Percentiles rank a stretch among this genome's conserved stretches.
phyloP scores from a whole-genome alignment of 1,140 invertebrate genomes.

The Monomorium pharaonis region DNA sequence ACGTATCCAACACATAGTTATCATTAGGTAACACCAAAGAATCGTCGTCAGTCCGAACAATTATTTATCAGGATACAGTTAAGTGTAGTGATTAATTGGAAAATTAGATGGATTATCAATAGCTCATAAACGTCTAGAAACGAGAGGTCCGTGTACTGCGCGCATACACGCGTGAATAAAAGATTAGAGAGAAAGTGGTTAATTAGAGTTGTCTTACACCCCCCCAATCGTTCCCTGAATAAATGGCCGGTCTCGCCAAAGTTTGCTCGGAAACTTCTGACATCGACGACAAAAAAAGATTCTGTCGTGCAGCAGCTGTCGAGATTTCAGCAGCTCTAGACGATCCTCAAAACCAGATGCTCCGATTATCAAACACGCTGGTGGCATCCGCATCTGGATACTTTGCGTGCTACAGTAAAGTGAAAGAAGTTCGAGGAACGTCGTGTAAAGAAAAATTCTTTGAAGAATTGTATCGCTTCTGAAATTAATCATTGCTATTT shows the following conservation, averaged over 20 bases:
- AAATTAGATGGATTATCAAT: neutral
- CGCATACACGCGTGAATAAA: neutral
- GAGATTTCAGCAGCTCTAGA: neutral
- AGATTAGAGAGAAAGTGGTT: conserved; percentile 9
- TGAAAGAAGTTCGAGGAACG: neutral
- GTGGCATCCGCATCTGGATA: neutral
- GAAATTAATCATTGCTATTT: neutral
- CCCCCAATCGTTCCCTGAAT: neutral
- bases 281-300: conserved; percentile 20
- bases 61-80: neutral
- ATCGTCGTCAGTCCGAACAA: neutral
- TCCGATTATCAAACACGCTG: neutral
- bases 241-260: neutral
- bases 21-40: neutral
- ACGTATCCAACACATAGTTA: neutral
- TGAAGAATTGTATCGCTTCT: neutral
- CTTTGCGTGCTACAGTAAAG: neutral
- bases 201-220: conserved; percentile 23
- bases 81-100: neutral
- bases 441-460: neutral
- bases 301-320: neutral
- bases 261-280: neutral
- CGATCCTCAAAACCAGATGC: conserved; percentile 11
- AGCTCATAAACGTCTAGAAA: neutral
- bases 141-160: neutral